Base-by-base conservation (phyloP, 2,113 vertebrate species). In the Marmota monax region DNA sequence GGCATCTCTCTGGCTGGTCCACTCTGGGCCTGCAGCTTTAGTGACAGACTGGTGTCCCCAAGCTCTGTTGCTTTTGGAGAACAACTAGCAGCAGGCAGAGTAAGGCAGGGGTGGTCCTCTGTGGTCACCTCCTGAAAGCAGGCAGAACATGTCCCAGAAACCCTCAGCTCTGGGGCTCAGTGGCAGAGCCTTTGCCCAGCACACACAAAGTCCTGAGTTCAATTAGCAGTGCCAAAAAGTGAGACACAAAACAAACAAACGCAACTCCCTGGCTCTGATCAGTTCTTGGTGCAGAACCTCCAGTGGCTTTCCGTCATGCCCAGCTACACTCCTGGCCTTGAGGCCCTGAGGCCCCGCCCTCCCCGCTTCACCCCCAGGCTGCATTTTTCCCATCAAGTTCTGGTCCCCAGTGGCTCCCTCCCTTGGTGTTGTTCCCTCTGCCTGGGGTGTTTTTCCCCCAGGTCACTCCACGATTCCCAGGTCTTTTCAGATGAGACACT, bases 331-430 rank as follows among this genome's bases (percentile, higher is more conserved):
- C 48, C 11, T 18, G 25, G 58, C 56, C 45, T 27, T 53, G 10
- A 51, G 22, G n/a, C n/a, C 8, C 11, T 48, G 32, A 67, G 18
- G 73, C 77, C 51, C 63, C 45, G 18, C 20, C 18, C 9, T 8
- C 39, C 4, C 5, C 12, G 53, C 6, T 56, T 32, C n/a, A 18
- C n/a, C 29, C 7, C 11, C 8, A 32, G 0, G 17, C 2, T 1
- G 1, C 12, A 5, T 29, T 80, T 80, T 69, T 34, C 34, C 63
- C 6, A 4, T 18, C 29, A 18, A 11, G 20, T 4, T 65, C 34
- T 65, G 32, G n/a, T 85, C 70, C 22, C 58, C 2, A 8, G 2
- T 56, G 11, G 14, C 25, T 18, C 58, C 16, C 51, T 61, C 6
- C 1, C 37, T 77, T 6, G 14, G 56, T 8, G 7, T 37, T 11